Evolutionary conservation across 2,888 invertebrate genomes (phyloP).

Genomic region (Uropetala carovei): DNA sequence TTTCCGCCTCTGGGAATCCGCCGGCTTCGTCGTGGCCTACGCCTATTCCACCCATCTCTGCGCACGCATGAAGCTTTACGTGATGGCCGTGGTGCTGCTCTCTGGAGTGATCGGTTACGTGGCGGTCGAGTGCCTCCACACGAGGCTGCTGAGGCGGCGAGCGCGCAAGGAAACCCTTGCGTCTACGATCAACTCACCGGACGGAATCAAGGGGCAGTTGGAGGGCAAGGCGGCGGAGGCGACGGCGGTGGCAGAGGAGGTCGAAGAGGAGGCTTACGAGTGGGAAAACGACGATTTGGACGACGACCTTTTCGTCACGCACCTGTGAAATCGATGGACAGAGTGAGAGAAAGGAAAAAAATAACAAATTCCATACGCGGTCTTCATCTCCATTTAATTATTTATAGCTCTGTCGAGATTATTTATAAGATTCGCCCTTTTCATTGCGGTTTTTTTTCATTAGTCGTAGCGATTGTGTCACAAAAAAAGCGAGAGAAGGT

Average conservation of each 20-base stretch:
- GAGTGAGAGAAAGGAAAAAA: no score
- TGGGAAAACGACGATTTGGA: conserved; percentile 89
- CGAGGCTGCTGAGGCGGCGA: conserved; percentile 22
- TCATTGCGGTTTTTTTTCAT: background rate
- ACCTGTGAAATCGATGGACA: conserved; percentile 76
- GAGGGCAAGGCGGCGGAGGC: conserved; percentile 86
- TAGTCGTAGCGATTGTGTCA: background rate
- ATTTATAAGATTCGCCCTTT: background rate
- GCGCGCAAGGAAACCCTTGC: background rate
- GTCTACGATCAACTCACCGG: background rate
- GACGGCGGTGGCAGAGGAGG: conserved; percentile 83
- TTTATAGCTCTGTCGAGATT: conserved; percentile 6
- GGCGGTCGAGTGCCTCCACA: conserved; percentile 80
- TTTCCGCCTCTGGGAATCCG: conserved; percentile 92
- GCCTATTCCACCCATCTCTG: conserved; percentile 92
- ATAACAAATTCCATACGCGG: no score
- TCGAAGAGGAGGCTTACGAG: conserved; percentile 74
- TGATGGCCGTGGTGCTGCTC: conserved; percentile 86
- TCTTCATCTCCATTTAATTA: background rate
- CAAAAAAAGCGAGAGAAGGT: background rate
- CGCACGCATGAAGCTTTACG: conserved; percentile 90
- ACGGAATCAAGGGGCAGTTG: conserved; percentile 72
- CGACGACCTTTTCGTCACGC: conserved; percentile 91
- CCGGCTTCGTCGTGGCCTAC: conserved; percentile 93
- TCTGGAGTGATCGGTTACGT: conserved; percentile 87